phyloP scores from a whole-genome alignment of 2,113 vertebrate genomes.

The Oreochromis tanganicae region DNA sequence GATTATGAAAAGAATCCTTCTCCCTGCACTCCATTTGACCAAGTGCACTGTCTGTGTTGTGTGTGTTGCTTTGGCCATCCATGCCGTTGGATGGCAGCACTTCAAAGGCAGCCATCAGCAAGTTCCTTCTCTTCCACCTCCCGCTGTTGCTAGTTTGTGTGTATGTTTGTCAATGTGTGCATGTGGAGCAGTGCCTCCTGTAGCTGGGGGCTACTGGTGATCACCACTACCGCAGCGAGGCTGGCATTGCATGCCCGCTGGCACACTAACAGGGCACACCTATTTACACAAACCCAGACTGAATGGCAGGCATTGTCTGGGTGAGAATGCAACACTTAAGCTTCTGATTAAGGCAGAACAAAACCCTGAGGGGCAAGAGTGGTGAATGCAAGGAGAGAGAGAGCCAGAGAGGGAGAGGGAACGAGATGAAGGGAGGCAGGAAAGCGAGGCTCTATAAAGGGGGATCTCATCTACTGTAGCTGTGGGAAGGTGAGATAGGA shows the following conservation, averaged over 20 bases:
- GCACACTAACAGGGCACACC: slow-evolving; percentile 67
- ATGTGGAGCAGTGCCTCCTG: slow-evolving; percentile 29
- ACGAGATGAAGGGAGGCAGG: slow-evolving; percentile 24
- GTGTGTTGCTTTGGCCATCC: slow-evolving; percentile 45
- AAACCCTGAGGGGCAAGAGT: slow-evolving; percentile 62
- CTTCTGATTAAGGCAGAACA: slow-evolving; percentile 72
- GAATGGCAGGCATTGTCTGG: slow-evolving; percentile 68
- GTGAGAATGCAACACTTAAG: slow-evolving; percentile 71
- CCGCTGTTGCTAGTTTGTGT: slow-evolving; percentile 36
- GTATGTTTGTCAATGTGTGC: slow-evolving; percentile 23
- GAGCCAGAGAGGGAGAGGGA: slow-evolving; percentile 14
- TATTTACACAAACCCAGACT: slow-evolving; percentile 66
- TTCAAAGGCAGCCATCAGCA: slow-evolving; percentile 50
- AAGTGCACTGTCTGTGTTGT: slow-evolving; percentile 10
- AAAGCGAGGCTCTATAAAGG: slow-evolving; percentile 31
- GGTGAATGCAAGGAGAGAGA: slow-evolving; percentile 45
- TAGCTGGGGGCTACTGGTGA: slow-evolving; percentile 48
- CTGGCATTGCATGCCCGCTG: slow-evolving; percentile 60
- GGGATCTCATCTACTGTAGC: slow-evolving; percentile 52
- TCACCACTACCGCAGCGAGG: slow-evolving; percentile 43
- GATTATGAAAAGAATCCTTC: slow-evolving; percentile 33
- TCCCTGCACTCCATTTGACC: slow-evolving; percentile 11
- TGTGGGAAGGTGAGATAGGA: slow-evolving; percentile 22
- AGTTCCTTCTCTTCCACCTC: slow-evolving; percentile 53
- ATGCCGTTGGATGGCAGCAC: slow-evolving; percentile 34